Evolutionary conservation across 1,140 invertebrate species (phyloP).

Genomic region (Zeugodacus cucurbitae): DNA sequence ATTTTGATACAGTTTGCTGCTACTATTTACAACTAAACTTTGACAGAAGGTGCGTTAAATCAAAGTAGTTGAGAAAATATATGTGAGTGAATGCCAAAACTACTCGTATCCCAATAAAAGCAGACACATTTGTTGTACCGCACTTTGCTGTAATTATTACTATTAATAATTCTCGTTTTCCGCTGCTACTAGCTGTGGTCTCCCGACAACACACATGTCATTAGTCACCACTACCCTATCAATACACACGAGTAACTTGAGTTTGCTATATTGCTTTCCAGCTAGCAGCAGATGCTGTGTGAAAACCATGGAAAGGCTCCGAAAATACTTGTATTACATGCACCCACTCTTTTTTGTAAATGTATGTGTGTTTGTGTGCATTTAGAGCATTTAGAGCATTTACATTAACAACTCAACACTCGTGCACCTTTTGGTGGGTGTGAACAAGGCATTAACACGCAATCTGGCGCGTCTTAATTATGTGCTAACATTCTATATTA

Average conservation of each 20-base stretch:
- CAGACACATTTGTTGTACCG: too few species aligned
- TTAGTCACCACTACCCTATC: not conserved
- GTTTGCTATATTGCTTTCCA: not conserved
- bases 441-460: not conserved
- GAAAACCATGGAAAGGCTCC: not conserved
- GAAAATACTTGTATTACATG: not conserved
- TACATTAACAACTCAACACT: not conserved
- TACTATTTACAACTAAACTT: too few species aligned
- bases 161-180: not conserved
- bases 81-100: too few species aligned
- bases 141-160: not conserved
- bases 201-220: not conserved
- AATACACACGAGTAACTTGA: too few species aligned
- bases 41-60: too few species aligned
- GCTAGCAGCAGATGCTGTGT: not conserved
- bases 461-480: not conserved
- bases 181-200: not conserved
- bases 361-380: not conserved
- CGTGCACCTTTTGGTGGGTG: not conserved
- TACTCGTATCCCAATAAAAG: too few species aligned
- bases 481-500: not conserved
- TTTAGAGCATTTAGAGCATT: not conserved
- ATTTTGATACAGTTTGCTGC: too few species aligned
- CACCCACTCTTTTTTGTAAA: too few species aligned
- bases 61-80: too few species aligned